phyloP scores from a whole-genome alignment of 1,140 invertebrate genomes.

The Chelonus insularis region DNA sequence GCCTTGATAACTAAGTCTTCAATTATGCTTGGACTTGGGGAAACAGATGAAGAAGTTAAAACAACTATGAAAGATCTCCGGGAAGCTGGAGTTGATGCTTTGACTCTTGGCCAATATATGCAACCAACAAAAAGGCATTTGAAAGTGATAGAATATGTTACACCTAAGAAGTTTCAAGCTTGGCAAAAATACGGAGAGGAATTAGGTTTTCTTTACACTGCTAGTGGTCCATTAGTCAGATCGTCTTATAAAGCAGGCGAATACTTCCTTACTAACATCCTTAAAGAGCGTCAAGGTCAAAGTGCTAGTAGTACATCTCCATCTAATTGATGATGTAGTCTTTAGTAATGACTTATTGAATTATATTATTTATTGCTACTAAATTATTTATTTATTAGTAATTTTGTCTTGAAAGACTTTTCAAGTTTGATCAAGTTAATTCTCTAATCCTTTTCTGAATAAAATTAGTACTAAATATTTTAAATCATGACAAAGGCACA shows the following conservation, averaged over 20 bases:
- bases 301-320: constrained; percentile 18
- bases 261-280: constrained; percentile 82
- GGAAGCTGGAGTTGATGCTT: constrained; percentile 83
- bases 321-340: too few species aligned
- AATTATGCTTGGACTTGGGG: constrained; percentile 97
- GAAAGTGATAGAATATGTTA: constrained; percentile 96
- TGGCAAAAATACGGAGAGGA: constrained; percentile 87
- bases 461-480: too few species aligned
- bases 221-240: constrained; percentile 94
- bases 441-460: too few species aligned
- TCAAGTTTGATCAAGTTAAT: too few species aligned
- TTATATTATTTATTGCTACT: too few species aligned
- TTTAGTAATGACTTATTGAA: too few species aligned
- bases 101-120: constrained; percentile 99
- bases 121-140: constrained; percentile 97
- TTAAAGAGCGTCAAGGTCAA: constrained; percentile 61
- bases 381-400: too few species aligned
- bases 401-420: too few species aligned
- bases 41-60: constrained; percentile 88
- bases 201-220: constrained; percentile 95
- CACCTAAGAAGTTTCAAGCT: constrained; percentile 89
- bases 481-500: too few species aligned
- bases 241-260: constrained; percentile 98
- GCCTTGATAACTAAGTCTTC: constrained; percentile 95
- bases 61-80: constrained; percentile 85